A percentile compares a stretch with the other conserved stretches of the same genome.
Evolutionary conservation across 2,113 vertebrate species (phyloP).

Genomic region (Carassius auratus): DNA sequence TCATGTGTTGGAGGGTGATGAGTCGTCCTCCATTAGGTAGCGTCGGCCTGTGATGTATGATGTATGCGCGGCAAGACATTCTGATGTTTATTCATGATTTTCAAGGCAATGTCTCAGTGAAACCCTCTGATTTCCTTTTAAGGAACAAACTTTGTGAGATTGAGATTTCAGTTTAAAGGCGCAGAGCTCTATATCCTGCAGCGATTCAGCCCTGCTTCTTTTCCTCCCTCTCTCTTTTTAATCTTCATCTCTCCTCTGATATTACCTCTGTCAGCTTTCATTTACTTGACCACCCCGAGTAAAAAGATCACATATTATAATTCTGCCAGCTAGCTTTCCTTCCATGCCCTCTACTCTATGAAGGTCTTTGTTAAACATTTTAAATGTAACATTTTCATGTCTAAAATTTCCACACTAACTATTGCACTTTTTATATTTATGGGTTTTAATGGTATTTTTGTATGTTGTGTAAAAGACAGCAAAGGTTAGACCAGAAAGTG

Average conservation of each 20-base stretch:
- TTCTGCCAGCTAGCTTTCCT: slow-evolving; percentile 64
- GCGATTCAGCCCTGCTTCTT: slow-evolving; percentile 41
- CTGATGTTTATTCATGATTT: slow-evolving; percentile 82
- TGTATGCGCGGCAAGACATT: slow-evolving; percentile 75
- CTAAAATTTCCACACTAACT: neutral
- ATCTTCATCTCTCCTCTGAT: slow-evolving; percentile 63
- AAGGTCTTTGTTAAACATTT: slow-evolving; percentile 71
- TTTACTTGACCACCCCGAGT: slow-evolving; percentile 73
- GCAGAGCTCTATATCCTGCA: slow-evolving; percentile 65
- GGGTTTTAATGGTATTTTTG: neutral
- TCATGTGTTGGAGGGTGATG: slow-evolving; percentile 73
- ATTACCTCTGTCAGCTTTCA: slow-evolving; percentile 75
- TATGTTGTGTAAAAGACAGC: neutral
- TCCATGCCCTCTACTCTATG: slow-evolving; percentile 63
- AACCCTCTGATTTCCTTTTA: slow-evolving; percentile 80
- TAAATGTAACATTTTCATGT: slow-evolving; percentile 40
- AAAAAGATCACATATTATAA: slow-evolving; percentile 73
- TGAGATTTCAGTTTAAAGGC: slow-evolving; percentile 77
- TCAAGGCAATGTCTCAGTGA: slow-evolving; percentile 72
- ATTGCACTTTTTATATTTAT: neutral
- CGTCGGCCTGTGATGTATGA: slow-evolving; percentile 79
- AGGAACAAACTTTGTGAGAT: slow-evolving; percentile 78
- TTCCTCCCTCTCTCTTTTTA: slow-evolving; percentile 55
- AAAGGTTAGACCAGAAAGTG: neutral
- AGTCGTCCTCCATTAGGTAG: slow-evolving; percentile 78